Evolutionary conservation across 2,888 invertebrate genomes (phyloP), one percentile per base, ranked within the genome.

Genomic region (Nemapogon koenigi): DNA sequence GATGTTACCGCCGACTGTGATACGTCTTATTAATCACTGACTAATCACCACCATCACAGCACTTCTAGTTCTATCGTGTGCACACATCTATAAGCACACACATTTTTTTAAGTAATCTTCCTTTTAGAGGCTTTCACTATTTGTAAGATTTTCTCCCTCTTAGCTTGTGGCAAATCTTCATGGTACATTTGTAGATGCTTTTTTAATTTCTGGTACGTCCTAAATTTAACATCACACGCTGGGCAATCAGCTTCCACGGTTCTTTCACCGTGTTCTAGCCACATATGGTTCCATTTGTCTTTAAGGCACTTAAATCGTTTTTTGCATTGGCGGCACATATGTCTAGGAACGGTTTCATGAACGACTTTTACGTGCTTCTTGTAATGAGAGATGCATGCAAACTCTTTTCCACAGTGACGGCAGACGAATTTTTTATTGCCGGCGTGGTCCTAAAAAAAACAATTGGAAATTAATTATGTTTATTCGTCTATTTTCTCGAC

Each of bases 231-330:
- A 0, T 35, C 3, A 19, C 69, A 70, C 0, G 60, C 10, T 0
- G 57, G 59, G 18, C 69, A 70, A 40, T 69, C 69, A 0, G 60
- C 62, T 0, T 44, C 37, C 0, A 46, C 22, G 0, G 49, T 57
- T 7, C 50, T 43, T n/a, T 44, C 38, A 2, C 52, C 46, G 17
- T 69, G 68, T 0, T 40, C 45, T 0, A 43, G 8, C 69, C 68
- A 68, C 46, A 52, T 42, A 18, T 71, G 71, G 2, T 64, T 58
- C 65, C 64, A 65, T 38, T 59, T 62, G 0, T 43, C 28, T 10
- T 48, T 52, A 2, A 57, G 1, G 0, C 39, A 17, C 0, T 0
- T 0, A 26, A 60, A 63, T 0, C 26, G 19, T 0, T 28, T 1
- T 0, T 39, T 32, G 42, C 71, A 71, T 0, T 49, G 22, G 0